Percentiles rank a stretch among this genome's conserved stretches.
Conservation (phyloP, 1,140 invertebrate species). For the Heterodera carotae region DNA sequence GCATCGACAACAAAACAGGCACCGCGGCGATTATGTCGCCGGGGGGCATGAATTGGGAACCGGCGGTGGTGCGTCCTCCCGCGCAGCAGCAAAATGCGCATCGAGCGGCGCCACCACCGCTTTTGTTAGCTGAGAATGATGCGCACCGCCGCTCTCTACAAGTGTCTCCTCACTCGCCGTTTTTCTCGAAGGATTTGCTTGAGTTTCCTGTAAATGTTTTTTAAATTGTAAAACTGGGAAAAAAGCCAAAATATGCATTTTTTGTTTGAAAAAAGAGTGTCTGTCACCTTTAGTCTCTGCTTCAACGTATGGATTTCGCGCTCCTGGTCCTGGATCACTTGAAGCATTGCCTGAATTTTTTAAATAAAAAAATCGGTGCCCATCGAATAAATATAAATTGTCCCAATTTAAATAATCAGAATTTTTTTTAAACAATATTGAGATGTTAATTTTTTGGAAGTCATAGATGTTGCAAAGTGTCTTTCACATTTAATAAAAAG, state of each 20-base stretch:
- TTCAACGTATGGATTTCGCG: constrained; percentile 17
- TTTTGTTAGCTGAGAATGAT: not conserved
- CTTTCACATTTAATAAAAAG: no score
- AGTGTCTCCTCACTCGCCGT: constrained; percentile 28
- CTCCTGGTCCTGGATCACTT: constrained; percentile 43
- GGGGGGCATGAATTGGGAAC: not conserved
- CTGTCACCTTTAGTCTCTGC: not conserved
- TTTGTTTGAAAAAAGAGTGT: not conserved
- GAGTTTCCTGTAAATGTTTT: constrained; percentile 8
- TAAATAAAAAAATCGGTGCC: no score
- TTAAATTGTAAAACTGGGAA: not conserved
- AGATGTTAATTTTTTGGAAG: no score
- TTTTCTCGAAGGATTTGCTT: constrained; percentile 19
- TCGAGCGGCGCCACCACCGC: not conserved
- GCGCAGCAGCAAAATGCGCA: no score
- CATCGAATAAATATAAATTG: no score
- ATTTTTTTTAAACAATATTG: no score
- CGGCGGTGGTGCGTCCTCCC: not conserved
- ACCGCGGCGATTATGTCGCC: not conserved
- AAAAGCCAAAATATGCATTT: not conserved
- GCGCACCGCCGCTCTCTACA: not conserved
- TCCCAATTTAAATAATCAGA: no score
- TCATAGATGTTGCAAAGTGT: no score
- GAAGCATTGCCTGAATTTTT: constrained; percentile 32
- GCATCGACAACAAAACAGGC: no score